Conservation (phyloP, 2,888 invertebrate genomes). For the Clivina fossor region DNA sequence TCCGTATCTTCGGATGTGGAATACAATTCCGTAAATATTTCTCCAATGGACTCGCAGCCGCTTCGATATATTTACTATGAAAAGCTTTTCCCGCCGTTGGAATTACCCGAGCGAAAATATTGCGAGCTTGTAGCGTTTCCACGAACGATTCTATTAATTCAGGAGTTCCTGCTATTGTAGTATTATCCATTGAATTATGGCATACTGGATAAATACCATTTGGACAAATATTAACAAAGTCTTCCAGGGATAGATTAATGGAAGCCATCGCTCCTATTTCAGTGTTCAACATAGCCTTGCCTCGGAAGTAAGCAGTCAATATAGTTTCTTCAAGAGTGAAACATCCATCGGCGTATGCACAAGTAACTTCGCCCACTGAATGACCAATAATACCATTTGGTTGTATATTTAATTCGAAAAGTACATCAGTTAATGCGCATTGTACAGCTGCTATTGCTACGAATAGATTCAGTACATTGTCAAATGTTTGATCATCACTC, state of each 20-base stretch:
- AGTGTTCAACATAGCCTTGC: conserved; percentile 78
- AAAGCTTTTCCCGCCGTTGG: conserved; percentile 90
- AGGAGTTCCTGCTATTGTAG: conserved; percentile 89
- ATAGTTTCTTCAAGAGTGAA: conserved; percentile 94
- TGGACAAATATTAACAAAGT: conserved; percentile 72
- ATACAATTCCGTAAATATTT: conserved; percentile 80
- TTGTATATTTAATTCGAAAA: conserved; percentile 71
- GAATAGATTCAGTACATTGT: conserved; percentile 87
- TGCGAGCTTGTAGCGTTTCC: conserved; percentile 68
- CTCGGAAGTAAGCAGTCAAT: conserved; percentile 91
- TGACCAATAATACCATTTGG: conserved; percentile 97
- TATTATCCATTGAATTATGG: conserved; percentile 92
- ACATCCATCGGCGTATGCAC: conserved; percentile 97
- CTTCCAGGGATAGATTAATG: conserved; percentile 86
- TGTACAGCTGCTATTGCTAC: conserved; percentile 94
- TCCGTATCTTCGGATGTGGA: conserved; percentile 75
- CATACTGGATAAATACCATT: conserved; percentile 84
- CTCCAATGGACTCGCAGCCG: conserved; percentile 79
- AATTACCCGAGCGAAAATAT: conserved; percentile 81
- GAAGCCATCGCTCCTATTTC: conserved; percentile 88
- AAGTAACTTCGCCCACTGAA: conserved; percentile 90
- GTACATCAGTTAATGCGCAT: conserved; percentile 90
- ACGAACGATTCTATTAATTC: conserved; percentile 69
- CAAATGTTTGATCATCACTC: conserved; percentile 75
- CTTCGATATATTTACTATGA: conserved; percentile 88